These are phyloP conservation scores for Rhodeus uyekii DNA, from an alignment of 2,797 vertebrate species.

Conservation along the genomic window DNA sequence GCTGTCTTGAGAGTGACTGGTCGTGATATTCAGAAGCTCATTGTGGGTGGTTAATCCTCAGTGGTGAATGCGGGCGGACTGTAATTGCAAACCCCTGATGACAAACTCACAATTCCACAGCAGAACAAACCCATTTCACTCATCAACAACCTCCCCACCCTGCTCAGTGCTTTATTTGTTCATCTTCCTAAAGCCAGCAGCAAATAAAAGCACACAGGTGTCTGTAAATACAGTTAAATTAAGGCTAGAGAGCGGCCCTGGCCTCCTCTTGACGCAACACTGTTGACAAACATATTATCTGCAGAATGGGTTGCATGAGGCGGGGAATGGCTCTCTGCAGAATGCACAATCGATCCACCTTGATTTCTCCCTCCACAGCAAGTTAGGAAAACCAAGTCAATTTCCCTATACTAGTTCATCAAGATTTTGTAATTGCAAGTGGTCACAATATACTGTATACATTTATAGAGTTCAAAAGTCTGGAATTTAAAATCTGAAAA, in stretches of 20 bases:
- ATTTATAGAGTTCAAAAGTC: not conserved
- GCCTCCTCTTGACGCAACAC: slow-evolving; percentile 42
- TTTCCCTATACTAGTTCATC: slow-evolving; percentile 23
- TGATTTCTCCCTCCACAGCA: slow-evolving; percentile 45
- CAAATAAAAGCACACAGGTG: slow-evolving; percentile 65
- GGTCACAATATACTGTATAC: not conserved
- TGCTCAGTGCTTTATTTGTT: slow-evolving; percentile 71
- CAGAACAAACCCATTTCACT: slow-evolving; percentile 66
- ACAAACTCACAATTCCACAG: slow-evolving; percentile 70
- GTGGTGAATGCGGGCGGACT: slow-evolving; percentile 55
- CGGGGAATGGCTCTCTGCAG: slow-evolving; percentile 70
- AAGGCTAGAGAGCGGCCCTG: slow-evolving; percentile 55
- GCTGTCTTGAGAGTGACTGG: slow-evolving; percentile 60
- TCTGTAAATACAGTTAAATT: slow-evolving; percentile 72
- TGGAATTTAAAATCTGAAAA: not conserved
- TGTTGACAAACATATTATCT: slow-evolving; percentile 77
- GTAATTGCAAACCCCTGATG: slow-evolving; percentile 61
- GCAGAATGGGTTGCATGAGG: slow-evolving; percentile 63
- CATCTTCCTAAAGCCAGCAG: slow-evolving; percentile 69
- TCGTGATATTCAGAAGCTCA: slow-evolving; percentile 60
- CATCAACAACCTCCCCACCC: slow-evolving; percentile 62
- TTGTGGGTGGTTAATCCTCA: slow-evolving; percentile 74
- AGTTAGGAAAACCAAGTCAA: slow-evolving; percentile 33
- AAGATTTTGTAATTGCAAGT: not conserved
- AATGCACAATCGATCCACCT: slow-evolving; percentile 78